phyloP scores from a whole-genome alignment of 2,113 vertebrate species.

The Neotragus pygmaeus region DNA sequence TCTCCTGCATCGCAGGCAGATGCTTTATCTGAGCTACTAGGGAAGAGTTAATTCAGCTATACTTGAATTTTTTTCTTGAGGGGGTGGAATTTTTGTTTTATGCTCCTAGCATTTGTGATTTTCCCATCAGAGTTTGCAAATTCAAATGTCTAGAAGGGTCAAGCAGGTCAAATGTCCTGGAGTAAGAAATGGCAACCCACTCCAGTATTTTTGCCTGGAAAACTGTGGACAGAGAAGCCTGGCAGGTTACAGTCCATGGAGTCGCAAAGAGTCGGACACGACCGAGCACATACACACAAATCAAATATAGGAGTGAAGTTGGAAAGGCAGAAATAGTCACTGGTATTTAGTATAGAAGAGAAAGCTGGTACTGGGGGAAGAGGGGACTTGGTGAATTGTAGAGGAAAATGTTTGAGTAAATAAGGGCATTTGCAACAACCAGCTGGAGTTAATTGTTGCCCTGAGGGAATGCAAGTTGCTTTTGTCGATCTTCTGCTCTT shows the following conservation, averaged over 20 bases:
- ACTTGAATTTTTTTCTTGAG: not conserved
- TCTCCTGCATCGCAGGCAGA: not conserved
- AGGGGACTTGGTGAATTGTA: not conserved
- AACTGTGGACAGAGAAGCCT: not conserved
- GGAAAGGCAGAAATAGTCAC: not conserved
- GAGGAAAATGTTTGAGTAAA: not conserved
- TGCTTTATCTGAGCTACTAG: not conserved
- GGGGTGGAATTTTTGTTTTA: not conserved
- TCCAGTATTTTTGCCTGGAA: not conserved
- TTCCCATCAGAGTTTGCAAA: not conserved
- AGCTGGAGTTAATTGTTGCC: not conserved
- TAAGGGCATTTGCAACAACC: not conserved
- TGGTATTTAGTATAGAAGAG: not conserved
- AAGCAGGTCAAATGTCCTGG: not conserved
- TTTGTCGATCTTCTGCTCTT: not conserved
- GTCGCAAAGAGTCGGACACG: accelerated
- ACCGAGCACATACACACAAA: not conserved
- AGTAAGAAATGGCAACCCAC: not conserved
- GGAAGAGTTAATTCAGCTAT: not conserved
- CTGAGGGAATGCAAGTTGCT: not conserved
- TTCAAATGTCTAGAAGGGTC: not conserved
- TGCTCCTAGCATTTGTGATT: not conserved
- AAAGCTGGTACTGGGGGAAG: not conserved
- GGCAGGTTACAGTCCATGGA: not conserved
- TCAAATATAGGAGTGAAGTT: not conserved